Evolutionary conservation across 37 sponge, comb jelly and placozoan species (phyloP), one percentile per base, ranked within the genome.

Genomic region (Amphimedon queenslandica): DNA sequence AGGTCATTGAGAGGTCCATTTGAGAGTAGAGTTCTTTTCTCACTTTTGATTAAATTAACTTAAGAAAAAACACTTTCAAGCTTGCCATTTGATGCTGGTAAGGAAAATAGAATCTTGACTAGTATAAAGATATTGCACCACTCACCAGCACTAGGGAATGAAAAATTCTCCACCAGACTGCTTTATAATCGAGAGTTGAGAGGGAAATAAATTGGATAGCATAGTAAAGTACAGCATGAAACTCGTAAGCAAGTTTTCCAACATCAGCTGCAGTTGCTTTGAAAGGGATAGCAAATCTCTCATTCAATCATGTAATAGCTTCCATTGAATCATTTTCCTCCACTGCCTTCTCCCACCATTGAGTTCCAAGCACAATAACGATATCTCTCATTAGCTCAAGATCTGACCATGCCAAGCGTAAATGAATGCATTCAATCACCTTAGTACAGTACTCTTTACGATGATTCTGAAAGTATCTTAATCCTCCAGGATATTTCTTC

Each of bases 111-210:
- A 3, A 88, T 74, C 36, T 78, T 65, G 8, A 65, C 70, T 42
- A 82, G 63, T 40, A 58, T 35, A 36, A 78, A 35, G 39, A 31
- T 57, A 78, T 73, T 88, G 1, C 57, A 28, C 89, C 88, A 88
- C 30, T 77, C 74, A 31, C 57, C 64, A 10, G 88, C 53, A 70
- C 20, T 53, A n/a, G 88, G 88, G 79, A 66, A 78, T 88, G 74
- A 39, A 82, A 77, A 16, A 82, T 20, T 51, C 79, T 70, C 88
- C 88, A 88, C 88, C 88, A 88, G 21, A 88, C 83, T 6, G 83
- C 34, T 43, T 42, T 56, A 55, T 87, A 87, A 6, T 81, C 78
- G 31, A 82, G 61, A 32, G 88, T 78, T 1, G 88, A 73, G 24
- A 81, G 78, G 4, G 88, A 81, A 40, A 87, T 81, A 64, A 51